Base-by-base conservation (phyloP, 2,888 invertebrate genomes). In the Philonicus albiceps region DNA sequence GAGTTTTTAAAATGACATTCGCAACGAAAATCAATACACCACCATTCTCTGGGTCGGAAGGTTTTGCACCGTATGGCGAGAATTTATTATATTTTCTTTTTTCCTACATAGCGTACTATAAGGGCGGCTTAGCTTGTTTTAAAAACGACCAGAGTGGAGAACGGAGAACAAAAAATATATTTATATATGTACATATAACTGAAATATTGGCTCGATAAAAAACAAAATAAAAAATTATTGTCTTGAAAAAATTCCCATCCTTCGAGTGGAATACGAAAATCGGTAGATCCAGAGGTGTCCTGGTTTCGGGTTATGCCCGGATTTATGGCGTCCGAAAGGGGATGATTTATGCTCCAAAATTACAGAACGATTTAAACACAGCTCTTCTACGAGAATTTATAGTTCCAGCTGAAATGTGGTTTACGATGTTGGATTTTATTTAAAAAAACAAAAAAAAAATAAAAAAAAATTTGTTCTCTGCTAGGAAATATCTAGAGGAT, bases 1-100 rank as follows among this genome's bases (percentile, higher is more conserved):
- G 43, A 40, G 78, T 78, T 78, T 78, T 78, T 13, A 37, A 19
- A 43, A 78, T 64, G 64, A 64, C 37, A 40, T 78, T 78, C 40
- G 40, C 78, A 78, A 27, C 40, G 64, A 40, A 43, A 78, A 78
- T 78, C 78, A 43, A 78, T 78, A 78, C 37, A 37, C 13, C 40
- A 40, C 40, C 22, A 22, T 22, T 19, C 30, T 27, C 11, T 78
- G 31, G 74, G 34, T 31, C 31, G 31, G 13, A 34, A 2, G 72
- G 27, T 37, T 76, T 64, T 27, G 27, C 64, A 22, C 49, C 49
- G 49, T n/a, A 64, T 64, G 64, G 64, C 64, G 6, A 3, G 22
- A 64, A 11, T 64, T 49, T 49, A 49, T 19, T 64, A 22, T 22
- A 27, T 64, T 19, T 64, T 11, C 8, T 11, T 43, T 64, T 19